A percentile compares a stretch with the other conserved stretches of the same genome.
Evolutionary conservation across 2,888 invertebrate genomes (phyloP).

Genomic region (Augochlorella aurata): DNA sequence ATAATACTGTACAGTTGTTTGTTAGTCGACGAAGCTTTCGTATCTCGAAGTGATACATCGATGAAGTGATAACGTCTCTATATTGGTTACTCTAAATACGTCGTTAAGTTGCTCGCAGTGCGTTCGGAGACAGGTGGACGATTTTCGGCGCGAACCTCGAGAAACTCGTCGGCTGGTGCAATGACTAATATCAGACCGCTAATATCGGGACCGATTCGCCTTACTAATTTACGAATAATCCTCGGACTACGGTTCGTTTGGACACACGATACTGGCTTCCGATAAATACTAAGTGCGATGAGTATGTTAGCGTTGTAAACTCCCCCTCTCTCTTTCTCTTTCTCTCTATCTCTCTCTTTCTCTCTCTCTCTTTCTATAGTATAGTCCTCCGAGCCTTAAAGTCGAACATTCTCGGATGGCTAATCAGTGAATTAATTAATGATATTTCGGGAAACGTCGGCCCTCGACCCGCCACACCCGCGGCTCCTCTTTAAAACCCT

Average conservation of each 20-base stretch:
- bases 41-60: neutral
- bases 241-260: slow-evolving; percentile 22
- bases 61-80: neutral
- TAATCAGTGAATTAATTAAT: slow-evolving; percentile 48
- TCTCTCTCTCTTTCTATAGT: neutral
- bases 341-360: slow-evolving; percentile 18
- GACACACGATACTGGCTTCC: slow-evolving; percentile 35
- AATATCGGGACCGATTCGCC: slow-evolving; percentile 25
- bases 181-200: slow-evolving; percentile 44
- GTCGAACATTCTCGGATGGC: slow-evolving; percentile 37
- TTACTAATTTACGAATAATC: slow-evolving; percentile 36
- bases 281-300: slow-evolving; percentile 47
- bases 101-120: neutral
- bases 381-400: slow-evolving; percentile 19
- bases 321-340: neutral
- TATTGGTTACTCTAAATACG: neutral
- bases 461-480: neutral
- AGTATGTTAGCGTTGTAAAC: slow-evolving; percentile 53
- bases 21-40: neutral
- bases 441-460: slow-evolving; percentile 39
- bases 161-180: slow-evolving; percentile 27
- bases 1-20: slow-evolving; percentile 1
- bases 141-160: neutral
- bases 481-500: slow-evolving; percentile 25
- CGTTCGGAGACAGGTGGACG: neutral